phyloP scores from a whole-genome alignment of 2,888 invertebrate genomes.

The Drosophila sordidula region DNA sequence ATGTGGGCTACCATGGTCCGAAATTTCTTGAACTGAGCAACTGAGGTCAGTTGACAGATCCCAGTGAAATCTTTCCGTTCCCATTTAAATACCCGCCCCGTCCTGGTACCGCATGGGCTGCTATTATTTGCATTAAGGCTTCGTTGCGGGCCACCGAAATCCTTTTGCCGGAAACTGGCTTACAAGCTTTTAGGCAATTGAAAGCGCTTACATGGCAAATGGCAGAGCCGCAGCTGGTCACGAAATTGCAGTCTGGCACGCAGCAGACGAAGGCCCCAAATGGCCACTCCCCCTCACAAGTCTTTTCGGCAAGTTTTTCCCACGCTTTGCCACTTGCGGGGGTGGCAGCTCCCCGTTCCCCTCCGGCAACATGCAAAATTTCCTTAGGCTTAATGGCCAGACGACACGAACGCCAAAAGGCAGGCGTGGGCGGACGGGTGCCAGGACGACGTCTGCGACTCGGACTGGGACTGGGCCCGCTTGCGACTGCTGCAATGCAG shows the following conservation, averaged over 20 bases:
- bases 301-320: constrained; percentile 74
- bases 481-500: constrained; percentile 84
- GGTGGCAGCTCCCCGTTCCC: constrained; percentile 33
- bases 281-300: constrained; percentile 20
- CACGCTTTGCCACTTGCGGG: constrained; percentile 68
- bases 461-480: constrained; percentile 23
- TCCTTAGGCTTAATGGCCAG: constrained; percentile 71
- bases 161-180: constrained; percentile 75
- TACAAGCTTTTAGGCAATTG: constrained; percentile 80
- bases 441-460: constrained; percentile 1
- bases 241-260: constrained; percentile 74
- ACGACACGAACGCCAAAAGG: constrained; percentile 61
- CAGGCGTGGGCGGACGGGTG: constrained; percentile 31
- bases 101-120: constrained; percentile 13
- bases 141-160: constrained; percentile 30
- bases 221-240: constrained; percentile 49
- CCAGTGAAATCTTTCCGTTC: constrained; percentile 1
- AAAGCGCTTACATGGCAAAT: constrained; percentile 65
- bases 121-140: constrained; percentile 22
- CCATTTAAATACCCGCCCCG: constrained; percentile 16
- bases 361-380: constrained; percentile 62
- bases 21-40: not conserved
- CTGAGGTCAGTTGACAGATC: not conserved
- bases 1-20: constrained; percentile 6
- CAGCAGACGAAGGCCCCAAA: constrained; percentile 45